Evolutionary conservation across 2,888 invertebrate genomes (phyloP), one percentile per base, ranked within the genome.

Genomic region (Ichneumoninae sp.): DNA sequence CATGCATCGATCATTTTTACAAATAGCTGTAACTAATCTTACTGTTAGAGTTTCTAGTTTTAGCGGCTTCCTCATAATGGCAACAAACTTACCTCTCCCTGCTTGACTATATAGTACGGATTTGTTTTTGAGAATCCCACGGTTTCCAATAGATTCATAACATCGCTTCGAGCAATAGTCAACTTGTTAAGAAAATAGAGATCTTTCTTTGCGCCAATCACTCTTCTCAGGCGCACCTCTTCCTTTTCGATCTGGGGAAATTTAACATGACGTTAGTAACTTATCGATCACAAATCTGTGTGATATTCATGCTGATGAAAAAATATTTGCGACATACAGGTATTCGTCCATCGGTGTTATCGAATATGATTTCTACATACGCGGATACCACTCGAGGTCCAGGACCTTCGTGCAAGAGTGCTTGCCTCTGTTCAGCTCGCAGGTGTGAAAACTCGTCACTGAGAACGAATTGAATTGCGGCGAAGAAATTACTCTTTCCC

Each of bases 61-160:
- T 33, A 6, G 33, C 33, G 2, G 40, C 40, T 40, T 10, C 40
- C 10, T 40, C 10, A 10, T 40, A 40, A 40, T 10, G 19, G 8
- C 22, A 70, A 50, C 69, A 3, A 22, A 92, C 94, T 92, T 94
- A 98, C 98, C 94, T 99, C 99, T 94, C 99, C 99, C 94, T 99
- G 99, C 94, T 99, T 99, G 0, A 99, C 99, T 93, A 99, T 99
- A 91, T 99, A 99, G 94, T 99, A 99, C 0, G 99, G 99, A 95
- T 99, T 99, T 13, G 99, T 99, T 90, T 99, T 97, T 0, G 99
- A 99, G 93, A 99, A 98, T 0, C 99, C 99, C 63, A 99, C 99
- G 86, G 99, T 99, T 94, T 99, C 99, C 76, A 99, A 94, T 13
- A 99, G 95, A 94, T 99, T 99, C 95, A 99, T 98, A 0, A 99